A percentile compares a stretch with the other conserved stretches of the same genome.
Conservation (phyloP, 2,888 invertebrate genomes). For the Xanthorhoe designata region DNA sequence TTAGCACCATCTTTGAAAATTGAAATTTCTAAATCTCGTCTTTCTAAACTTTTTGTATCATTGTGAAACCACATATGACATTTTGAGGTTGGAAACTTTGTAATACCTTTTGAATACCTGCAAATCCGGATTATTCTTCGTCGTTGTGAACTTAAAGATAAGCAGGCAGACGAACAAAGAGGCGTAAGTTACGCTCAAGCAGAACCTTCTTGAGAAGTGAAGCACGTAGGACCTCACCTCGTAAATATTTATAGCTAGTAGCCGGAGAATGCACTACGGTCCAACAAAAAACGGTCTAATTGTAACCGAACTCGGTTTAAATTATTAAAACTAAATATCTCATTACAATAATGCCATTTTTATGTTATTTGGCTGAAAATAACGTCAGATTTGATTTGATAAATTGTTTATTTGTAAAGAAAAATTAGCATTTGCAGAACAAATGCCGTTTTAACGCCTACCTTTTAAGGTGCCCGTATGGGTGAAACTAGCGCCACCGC, state of each 20-base stretch:
- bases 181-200: constrained; percentile 42
- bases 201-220: constrained; percentile 34
- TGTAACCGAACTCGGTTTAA: constrained; percentile 17
- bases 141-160: constrained; percentile 36
- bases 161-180: constrained; percentile 45
- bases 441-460: neutral
- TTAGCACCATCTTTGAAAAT: neutral
- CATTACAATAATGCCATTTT: constrained; percentile 1
- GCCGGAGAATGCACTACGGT: constrained; percentile 15
- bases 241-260: constrained; percentile 63
- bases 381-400: neutral
- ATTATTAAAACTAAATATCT: neutral
- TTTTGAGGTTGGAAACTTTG: constrained; percentile 36
- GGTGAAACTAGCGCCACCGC: too few species aligned
- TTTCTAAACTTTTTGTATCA: constrained; percentile 13
- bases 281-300: constrained; percentile 19
- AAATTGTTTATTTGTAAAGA: neutral
- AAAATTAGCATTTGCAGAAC: neutral
- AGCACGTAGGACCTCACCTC: constrained; percentile 59
- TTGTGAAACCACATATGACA: constrained; percentile 18
- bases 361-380: neutral
- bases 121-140: constrained; percentile 50
- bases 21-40: constrained; percentile 3
- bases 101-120: constrained; percentile 42
- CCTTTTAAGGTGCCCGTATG: too few species aligned